Evolutionary conservation across 2,797 vertebrate species (phyloP).

Genomic region (Tinamus major): DNA sequence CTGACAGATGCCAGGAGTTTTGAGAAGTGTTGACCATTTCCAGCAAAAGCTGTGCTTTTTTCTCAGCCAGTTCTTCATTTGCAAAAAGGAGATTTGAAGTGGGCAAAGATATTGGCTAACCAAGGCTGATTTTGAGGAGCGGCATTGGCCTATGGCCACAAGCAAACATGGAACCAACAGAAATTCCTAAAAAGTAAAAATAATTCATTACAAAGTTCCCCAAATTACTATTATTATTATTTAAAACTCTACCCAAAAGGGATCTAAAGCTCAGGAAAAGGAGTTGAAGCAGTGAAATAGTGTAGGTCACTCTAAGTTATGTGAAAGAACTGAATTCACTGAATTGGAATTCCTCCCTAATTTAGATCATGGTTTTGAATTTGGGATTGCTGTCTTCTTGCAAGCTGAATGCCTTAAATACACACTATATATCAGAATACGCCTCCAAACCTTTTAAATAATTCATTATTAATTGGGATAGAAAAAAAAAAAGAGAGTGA

Average conservation of each 20-base stretch:
- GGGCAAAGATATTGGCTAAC: background rate
- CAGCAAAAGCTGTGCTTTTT: background rate
- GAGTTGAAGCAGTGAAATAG: background rate
- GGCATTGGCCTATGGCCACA: background rate
- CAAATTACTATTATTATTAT: background rate
- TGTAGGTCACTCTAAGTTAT: background rate
- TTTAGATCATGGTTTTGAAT: background rate
- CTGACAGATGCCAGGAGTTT: background rate
- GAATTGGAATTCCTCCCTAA: background rate
- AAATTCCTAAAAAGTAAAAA: background rate
- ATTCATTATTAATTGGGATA: background rate
- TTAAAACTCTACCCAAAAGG: background rate
- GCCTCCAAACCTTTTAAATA: background rate
- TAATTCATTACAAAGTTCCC: background rate
- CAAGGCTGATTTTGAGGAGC: background rate
- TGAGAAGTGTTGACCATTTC: background rate
- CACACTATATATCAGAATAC: background rate
- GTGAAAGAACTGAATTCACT: background rate
- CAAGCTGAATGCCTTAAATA: background rate
- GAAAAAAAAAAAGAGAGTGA: background rate
- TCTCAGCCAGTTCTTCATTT: background rate
- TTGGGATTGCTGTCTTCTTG: background rate
- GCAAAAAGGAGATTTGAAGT: background rate
- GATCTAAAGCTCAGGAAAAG: background rate
- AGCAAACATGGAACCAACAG: background rate